Conservation (phyloP, 1,140 invertebrate species). For the Drosophila navojoa region DNA sequence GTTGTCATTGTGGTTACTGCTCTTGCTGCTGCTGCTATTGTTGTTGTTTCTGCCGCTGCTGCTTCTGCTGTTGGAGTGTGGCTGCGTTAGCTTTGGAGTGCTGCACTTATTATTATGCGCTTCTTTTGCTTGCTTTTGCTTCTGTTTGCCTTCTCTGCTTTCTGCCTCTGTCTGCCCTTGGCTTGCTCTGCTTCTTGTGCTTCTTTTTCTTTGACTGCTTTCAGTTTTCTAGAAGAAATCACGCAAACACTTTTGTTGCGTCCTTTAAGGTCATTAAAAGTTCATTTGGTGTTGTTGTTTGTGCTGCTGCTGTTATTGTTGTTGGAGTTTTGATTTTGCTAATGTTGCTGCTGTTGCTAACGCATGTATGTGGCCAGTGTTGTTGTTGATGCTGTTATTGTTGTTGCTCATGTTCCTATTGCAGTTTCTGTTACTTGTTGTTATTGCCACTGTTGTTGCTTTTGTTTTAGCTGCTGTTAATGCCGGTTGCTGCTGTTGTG, state of each 20-base stretch:
- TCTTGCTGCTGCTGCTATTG: constrained; percentile 16
- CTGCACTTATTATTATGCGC: constrained; percentile 73
- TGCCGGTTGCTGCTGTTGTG: no score
- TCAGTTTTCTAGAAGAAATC: constrained; percentile 63
- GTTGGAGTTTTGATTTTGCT: background rate
- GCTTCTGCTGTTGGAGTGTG: constrained; percentile 43
- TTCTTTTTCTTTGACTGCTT: constrained; percentile 4
- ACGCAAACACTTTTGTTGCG: constrained; percentile 65
- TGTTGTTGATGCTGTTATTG: constrained; percentile 10
- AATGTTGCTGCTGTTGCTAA: background rate
- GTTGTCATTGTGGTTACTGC: constrained; percentile 4
- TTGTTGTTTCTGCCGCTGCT: constrained; percentile 8
- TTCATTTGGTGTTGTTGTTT: constrained; percentile 25
- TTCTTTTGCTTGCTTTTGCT: constrained; percentile 45
- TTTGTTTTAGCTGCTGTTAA: no score
- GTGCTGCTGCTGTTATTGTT: background rate
- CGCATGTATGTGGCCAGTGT: background rate
- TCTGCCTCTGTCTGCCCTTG: constrained; percentile 8
- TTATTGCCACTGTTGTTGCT: background rate
- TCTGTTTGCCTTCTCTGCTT: constrained; percentile 44
- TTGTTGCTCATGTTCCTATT: background rate
- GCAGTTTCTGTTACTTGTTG: background rate
- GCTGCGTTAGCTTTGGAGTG: constrained; percentile 47
- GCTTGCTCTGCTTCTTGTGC: background rate
- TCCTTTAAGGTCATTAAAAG: constrained; percentile 79